Base-by-base conservation (phyloP, 2,113 vertebrate species). In the Guaruba guarouba region DNA sequence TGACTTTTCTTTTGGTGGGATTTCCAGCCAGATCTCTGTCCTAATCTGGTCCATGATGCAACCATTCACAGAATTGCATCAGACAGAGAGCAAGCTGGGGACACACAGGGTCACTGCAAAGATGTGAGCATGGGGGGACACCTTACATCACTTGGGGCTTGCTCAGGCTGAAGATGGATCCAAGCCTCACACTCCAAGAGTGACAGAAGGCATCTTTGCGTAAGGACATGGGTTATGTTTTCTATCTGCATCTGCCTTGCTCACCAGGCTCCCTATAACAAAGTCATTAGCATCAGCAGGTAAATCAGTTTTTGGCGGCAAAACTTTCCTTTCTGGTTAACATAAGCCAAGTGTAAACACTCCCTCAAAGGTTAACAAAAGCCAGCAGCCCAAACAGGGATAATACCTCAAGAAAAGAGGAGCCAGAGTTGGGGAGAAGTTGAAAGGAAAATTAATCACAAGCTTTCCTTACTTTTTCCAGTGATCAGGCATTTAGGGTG, bases 281-380 rank as follows among this genome's bases (percentile, higher is more conserved):
- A 89, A 84, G 52, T 78, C 69, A 71, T 68, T 69, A 91, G 23
- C 52, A 84, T 68, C 51, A 46, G 19, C 66, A 87, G 74, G 89
- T 86, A 87, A 79, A 95, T 87, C 69, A 69, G 23, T 57, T 92
- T 86, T 46, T 35, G 44, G 52, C 77, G 82, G 62, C 48, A 86
- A 70, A 81, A 71, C 59, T 87, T 88, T 92, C 62, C 62, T 61
- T 91, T 92, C 78, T 93, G 73, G 52, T 88, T 89, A 89, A 84
- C 62, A 57, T 82, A 91, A 95, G 44, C 59, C 69, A 82, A 92
- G 17, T 0, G 2, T 73, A 93, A 94, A 90, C 82, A 64, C 9
- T 57, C 61, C 66, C 62, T 79, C 43, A 25, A 37, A 93, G 57
- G 51, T 88, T 95, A 95, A 96, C 91, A 93, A 90, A 94, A 96